phyloP scores from a whole-genome alignment of 2,797 vertebrate species.

The Lithobates pipiens region DNA sequence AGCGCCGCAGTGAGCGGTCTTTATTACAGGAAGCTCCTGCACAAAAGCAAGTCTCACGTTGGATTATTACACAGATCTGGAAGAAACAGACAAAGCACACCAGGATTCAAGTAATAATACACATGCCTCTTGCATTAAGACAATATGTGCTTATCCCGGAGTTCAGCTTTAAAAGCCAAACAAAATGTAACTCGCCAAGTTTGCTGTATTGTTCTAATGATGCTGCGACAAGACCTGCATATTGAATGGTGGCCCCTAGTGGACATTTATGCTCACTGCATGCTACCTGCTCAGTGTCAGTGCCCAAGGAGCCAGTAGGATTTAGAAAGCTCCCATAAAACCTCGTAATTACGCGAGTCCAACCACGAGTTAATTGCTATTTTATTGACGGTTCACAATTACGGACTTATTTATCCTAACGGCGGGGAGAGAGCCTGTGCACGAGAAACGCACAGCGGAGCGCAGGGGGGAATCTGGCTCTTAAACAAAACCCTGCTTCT shows the following conservation, averaged over 20 bases:
- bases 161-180: background rate
- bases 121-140: no score
- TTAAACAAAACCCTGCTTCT: constrained; percentile 75
- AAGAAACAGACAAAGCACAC: no score
- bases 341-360: constrained; percentile 63
- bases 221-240: background rate
- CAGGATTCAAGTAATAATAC: no score
- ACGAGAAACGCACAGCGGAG: constrained; percentile 63
- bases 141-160: no score
- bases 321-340: constrained; percentile 60
- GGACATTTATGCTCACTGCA: background rate
- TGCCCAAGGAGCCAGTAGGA: constrained; percentile 55
- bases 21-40: no score
- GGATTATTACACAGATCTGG: no score
- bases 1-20: no score
- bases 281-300: constrained; percentile 44
- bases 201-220: background rate
- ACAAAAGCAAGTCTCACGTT: no score
- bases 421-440: constrained; percentile 62
- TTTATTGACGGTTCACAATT: constrained; percentile 73
- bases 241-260: background rate
- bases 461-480: constrained; percentile 68
- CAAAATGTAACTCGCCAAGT: no score
- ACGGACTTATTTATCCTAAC: constrained; percentile 63
- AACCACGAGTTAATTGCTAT: constrained; percentile 69